Conservation (phyloP, 2,113 vertebrate genomes). For the Rhabdornis inornatus region DNA sequence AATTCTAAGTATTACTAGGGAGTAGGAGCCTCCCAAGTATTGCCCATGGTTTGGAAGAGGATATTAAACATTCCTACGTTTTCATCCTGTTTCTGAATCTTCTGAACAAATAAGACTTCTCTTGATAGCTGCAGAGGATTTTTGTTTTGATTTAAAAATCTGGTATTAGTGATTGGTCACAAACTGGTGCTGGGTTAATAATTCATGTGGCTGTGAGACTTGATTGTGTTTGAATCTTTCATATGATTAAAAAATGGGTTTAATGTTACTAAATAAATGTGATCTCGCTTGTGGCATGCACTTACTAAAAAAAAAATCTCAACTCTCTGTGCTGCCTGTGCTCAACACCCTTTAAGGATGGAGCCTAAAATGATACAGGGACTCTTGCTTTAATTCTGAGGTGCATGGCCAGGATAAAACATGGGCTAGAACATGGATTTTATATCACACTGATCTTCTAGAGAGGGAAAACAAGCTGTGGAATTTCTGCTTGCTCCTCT, state of each 20-base stretch:
- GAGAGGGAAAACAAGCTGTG: neutral
- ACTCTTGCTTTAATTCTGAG: neutral
- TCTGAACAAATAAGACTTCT: neutral
- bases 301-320: neutral
- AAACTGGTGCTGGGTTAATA: neutral
- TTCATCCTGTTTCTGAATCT: neutral
- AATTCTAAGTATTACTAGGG: too few species aligned
- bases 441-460: neutral
- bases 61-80: neutral
- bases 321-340: rapidly evolving
- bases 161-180: neutral
- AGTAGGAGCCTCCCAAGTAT: neutral
- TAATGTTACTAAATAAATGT: too few species aligned
- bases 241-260: neutral
- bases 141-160: neutral
- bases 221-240: neutral
- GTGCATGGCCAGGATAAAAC: neutral
- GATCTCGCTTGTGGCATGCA: rapidly evolving
- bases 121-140: neutral
- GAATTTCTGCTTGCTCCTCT: neutral
- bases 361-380: neutral
- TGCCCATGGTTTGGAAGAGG: neutral
- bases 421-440: neutral
- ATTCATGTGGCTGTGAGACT: neutral
- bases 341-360: neutral